Base-by-base conservation (phyloP, 1,140 invertebrate species). In the Agrypnia vestita region DNA sequence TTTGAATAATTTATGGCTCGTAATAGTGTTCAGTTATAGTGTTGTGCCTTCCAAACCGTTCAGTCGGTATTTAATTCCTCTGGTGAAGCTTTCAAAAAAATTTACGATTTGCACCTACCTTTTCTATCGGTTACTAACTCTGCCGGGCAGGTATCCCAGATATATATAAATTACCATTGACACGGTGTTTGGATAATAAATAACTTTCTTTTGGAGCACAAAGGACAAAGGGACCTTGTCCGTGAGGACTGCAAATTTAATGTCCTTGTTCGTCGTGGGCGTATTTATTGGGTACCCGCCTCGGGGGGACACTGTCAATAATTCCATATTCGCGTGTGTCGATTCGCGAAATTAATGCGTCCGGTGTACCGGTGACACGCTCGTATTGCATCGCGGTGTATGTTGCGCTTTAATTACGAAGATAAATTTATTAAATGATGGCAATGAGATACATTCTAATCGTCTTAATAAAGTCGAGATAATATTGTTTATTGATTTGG, bases 221-320 rank as follows among this genome's bases (percentile, higher is more conserved):
- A 69, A 47, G 64, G 64, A 15, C 10, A 69, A 69, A 49, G 64
- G 64, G 64, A 69, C 46, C 64, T 46, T 69, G 51, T 76, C 56
- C 43, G 59, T 62, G 61, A 76, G 55, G 56, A 76, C 8, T 62
- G 25, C 61, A 44, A 17, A 35, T 51, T 19, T 44, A 76, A 44
- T 62, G 62, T 69, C 76, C 76, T 73, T 77, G 76, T 67, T 4
- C 19, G 15, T 10, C 13, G 76, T 77, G 76, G 76, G 76, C 21
- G 76, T 77, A 51, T 62, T 77, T 67, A 77, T 53, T 9, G 46
- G 61, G 12, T 64, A 21, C 56, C 43, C 1, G 47, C 12, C 25
- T 51, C 76, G 13, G 35, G 17, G 67, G 53, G 55, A 73, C 69
- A 55, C 11, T 73, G 11, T 8, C 21, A 44, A 69, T 78, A 71